Base-by-base conservation (phyloP, 2,888 invertebrate genomes). In the Pyrochroa serraticornis region DNA sequence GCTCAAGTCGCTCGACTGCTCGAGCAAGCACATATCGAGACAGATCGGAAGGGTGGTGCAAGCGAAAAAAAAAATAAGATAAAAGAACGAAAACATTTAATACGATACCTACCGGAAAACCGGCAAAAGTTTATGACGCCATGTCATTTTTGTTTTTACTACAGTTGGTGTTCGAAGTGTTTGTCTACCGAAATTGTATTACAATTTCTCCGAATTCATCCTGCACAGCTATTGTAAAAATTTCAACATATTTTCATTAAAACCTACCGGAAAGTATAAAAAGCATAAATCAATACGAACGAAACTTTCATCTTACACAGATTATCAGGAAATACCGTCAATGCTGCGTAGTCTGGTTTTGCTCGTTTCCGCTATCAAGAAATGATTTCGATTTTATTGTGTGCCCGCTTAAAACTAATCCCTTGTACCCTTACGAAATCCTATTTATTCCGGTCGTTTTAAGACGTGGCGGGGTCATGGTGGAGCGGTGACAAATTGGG, bases 401-500 rank as follows among this genome's bases (percentile, higher is more conserved):
- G 42, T 42, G 6, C 32, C n/a, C 13, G 35, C 13, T 32, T 50
- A 41, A 50, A 56, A 41, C 45, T 44, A 45, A 56, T 56, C 50
- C 45, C 13, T 31, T 57, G 51, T 51, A 57, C 30, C 35, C 51
- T 47, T 57, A 46, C 45, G 49, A 38, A 33, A 31, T 7, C 33
- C 42, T 46, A 46, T 41, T 57, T 51, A 64, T 64, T 58, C 57
- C 48, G 31, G 45, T 43, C 45, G 60, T 37, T 63, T 22, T 47
- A 54, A 58, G 60, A 58, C 58, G 53, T 51, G 56, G 58, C 54
- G 50, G 48, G 58, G 62, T 62, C 53, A 49, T 57, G 54, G 60
- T 54, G 60, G 63, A 61, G 46, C 44, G 60, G 63, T 67, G 64
- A 67, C 67, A 65, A 67, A 67, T 67, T 63, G 58, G 47, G 34